phyloP scores from a whole-genome alignment of 2,113 vertebrate species.

The Phylloscopus trochiloides region DNA sequence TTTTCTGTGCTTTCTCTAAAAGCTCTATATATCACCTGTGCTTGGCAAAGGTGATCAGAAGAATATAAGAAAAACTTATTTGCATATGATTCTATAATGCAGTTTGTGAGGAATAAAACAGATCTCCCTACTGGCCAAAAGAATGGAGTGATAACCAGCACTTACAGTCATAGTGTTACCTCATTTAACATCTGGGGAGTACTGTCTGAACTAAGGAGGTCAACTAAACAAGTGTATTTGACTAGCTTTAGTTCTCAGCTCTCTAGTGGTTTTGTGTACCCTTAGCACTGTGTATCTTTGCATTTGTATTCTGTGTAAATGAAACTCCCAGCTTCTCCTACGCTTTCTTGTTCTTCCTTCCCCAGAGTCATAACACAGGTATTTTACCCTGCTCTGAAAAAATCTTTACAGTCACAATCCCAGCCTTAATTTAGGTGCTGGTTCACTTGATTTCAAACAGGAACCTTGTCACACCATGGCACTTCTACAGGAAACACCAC shows the following conservation, averaged over 20 bases:
- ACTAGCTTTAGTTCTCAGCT: neutral
- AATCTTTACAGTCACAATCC: neutral
- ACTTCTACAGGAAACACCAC: neutral
- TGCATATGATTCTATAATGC: neutral
- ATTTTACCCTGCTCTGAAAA: neutral
- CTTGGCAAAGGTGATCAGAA: neutral
- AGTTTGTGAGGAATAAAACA: neutral
- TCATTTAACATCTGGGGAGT: neutral
- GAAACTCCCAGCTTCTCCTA: neutral
- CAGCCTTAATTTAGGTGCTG: neutral
- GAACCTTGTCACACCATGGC: accelerated
- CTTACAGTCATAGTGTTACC: neutral
- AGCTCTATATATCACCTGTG: neutral
- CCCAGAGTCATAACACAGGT: neutral
- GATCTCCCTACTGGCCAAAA: neutral
- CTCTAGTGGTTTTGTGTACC: neutral
- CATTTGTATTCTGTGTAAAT: accelerated
- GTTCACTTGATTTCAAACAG: neutral
- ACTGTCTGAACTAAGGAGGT: neutral
- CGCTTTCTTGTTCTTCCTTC: neutral
- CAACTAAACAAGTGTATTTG: neutral
- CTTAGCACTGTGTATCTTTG: neutral
- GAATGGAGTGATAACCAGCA: neutral
- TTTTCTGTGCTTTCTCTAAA: neutral
- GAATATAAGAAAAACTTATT: neutral